These are phyloP conservation scores for Hestina assimilis DNA, from an alignment of 1,140 invertebrate genomes.

Conservation along the genomic window DNA sequence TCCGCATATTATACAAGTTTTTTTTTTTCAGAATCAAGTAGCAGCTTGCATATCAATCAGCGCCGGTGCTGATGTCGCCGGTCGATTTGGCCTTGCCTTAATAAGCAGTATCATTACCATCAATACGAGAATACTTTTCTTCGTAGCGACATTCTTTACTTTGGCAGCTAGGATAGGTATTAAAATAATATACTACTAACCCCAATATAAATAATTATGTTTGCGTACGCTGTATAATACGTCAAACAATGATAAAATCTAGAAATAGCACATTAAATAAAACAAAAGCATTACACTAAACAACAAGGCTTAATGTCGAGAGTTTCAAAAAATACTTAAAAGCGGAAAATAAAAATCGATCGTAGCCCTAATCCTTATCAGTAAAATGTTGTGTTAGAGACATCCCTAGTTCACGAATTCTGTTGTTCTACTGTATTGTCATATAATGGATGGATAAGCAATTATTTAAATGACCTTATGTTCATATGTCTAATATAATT, in stretches of 20 bases:
- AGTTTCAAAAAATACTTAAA: too few species aligned
- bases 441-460: not conserved
- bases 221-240: too few species aligned
- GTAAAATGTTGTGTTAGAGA: too few species aligned
- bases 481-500: too few species aligned
- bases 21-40: slow-evolving; percentile 65
- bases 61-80: slow-evolving; percentile 76
- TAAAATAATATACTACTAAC: not conserved
- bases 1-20: slow-evolving; percentile 1
- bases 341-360: too few species aligned
- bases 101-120: slow-evolving; percentile 70
- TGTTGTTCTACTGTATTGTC: not conserved
- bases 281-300: too few species aligned
- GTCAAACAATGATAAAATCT: too few species aligned
- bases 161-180: slow-evolving; percentile 29
- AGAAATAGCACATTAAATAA: too few species aligned
- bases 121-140: slow-evolving; percentile 59
- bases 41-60: slow-evolving; percentile 78
- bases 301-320: too few species aligned
- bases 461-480: too few species aligned
- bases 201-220: not conserved
- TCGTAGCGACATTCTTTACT: slow-evolving; percentile 43
- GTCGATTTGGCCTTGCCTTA: slow-evolving; percentile 73
- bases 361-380: too few species aligned
- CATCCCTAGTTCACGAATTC: too few species aligned